phyloP scores from a whole-genome alignment of 2,113 vertebrate genomes.

The Cynopterus brachyotis region DNA sequence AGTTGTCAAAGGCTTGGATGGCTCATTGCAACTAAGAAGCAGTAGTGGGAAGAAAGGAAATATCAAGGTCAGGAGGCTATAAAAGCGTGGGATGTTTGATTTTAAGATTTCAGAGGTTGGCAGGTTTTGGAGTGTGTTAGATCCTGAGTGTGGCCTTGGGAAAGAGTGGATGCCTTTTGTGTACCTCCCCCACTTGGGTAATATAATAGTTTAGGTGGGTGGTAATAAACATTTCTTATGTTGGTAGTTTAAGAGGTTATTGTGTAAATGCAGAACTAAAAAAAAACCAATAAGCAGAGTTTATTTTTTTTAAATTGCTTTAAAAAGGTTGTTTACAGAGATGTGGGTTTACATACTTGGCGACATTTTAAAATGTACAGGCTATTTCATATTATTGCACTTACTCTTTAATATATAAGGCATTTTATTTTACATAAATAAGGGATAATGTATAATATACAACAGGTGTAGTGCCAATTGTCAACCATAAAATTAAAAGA shows the following conservation, averaged over 20 bases:
- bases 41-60: background rate
- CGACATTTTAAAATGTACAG: conserved; percentile 85
- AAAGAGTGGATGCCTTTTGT: background rate
- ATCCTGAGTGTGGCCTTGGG: background rate
- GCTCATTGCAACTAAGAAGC: background rate
- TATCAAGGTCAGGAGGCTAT: background rate
- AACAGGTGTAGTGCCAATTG: conserved; percentile 78
- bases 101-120: background rate
- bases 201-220: background rate
- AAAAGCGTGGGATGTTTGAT: background rate
- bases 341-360: conserved; percentile 85
- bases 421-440: conserved; percentile 90
- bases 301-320: conserved; percentile 88
- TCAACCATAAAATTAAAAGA: conserved; percentile 74
- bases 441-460: conserved; percentile 87
- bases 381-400: conserved; percentile 89
- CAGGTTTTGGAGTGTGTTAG: background rate
- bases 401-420: conserved; percentile 87
- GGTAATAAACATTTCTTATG: background rate
- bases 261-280: background rate
- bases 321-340: conserved; percentile 82
- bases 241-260: background rate
- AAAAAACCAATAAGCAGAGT: conserved; percentile 74
- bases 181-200: background rate
- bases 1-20: no score